Evolutionary conservation across 2,888 invertebrate genomes (phyloP), one percentile per base, ranked within the genome.

Genomic region (Hyposoter didymator): DNA sequence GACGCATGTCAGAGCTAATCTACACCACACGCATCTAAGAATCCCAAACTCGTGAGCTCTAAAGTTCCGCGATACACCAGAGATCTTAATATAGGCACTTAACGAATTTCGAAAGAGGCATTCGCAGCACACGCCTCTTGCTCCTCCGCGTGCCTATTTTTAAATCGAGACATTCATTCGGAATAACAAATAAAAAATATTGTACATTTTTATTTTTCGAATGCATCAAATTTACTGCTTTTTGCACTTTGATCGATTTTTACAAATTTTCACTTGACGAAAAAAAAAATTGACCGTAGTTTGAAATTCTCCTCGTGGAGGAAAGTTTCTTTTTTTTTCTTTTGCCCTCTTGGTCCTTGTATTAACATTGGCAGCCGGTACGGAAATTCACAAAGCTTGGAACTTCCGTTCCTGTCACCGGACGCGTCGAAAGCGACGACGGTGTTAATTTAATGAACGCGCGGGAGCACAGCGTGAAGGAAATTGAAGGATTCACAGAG

Each of bases 391-490:
- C 47, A 45, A 66, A 78, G 73, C 45, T 73, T 76, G 59, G 45
- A 55, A 69, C 76, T 73, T 81, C 78, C 73, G 62, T 62, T 75
- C 32, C 43, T 19, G 66, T 69, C 45, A 52, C 84, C 75, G 84
- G 84, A 84, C 69, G 76, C 69, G 76, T 72, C 74, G 72, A 76
- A 64, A 55, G 35, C 66, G 47, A 45, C 59, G 82, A 52, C 52
- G 78, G 62, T 74, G 82, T 82, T 85, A 82, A 85, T 82, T 85
- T 82, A 85, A 85, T 85, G 82, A 85, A 82, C 66, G 52, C 78
- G 74, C 84, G 67, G 59, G 22, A 49, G 19, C 70, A 22, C 69
- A 70, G 82, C 47, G 74, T 70, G 64, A 70, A 79, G 78, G 82
- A 82, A 85, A 85, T 70, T 62, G 82, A 69, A 66, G 82, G 55